A percentile compares a stretch with the other conserved stretches of the same genome.
phyloP scores from a whole-genome alignment of 2,113 vertebrate genomes.

The Malurus melanocephalus region DNA sequence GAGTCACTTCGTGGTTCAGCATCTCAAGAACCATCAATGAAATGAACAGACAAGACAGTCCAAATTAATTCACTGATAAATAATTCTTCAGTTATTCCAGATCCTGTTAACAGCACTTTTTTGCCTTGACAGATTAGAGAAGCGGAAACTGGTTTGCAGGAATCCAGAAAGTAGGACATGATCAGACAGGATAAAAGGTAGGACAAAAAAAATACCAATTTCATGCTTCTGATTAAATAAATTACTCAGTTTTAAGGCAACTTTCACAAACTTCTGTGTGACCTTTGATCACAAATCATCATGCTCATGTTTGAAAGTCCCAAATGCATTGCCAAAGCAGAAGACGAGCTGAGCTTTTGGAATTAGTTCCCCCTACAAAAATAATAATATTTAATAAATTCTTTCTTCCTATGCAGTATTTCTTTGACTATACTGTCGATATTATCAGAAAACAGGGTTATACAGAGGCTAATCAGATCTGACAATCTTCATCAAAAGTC shows the following conservation, averaged over 20 bases:
- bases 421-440: not conserved
- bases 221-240: not conserved
- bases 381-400: not conserved
- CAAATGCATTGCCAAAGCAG: not conserved
- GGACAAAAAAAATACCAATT: not conserved
- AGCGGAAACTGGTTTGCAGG: not conserved
- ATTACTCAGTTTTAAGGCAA: not conserved
- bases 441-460: not conserved
- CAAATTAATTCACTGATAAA: not conserved
- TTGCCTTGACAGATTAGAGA: not conserved
- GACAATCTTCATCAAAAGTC: not conserved
- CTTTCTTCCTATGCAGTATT: not conserved
- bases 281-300: not conserved
- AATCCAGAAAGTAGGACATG: not conserved
- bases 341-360: not conserved
- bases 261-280: not conserved
- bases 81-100: not conserved
- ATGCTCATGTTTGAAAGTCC: accelerated
- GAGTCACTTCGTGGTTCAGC: not conserved
- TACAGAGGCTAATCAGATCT: not conserved
- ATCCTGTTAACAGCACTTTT: not conserved
- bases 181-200: not conserved
- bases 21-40: not conserved
- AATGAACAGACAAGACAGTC: not conserved
- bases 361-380: not conserved